Conservation (phyloP, 2,797 vertebrate genomes). For the Oreochromis grahami region DNA sequence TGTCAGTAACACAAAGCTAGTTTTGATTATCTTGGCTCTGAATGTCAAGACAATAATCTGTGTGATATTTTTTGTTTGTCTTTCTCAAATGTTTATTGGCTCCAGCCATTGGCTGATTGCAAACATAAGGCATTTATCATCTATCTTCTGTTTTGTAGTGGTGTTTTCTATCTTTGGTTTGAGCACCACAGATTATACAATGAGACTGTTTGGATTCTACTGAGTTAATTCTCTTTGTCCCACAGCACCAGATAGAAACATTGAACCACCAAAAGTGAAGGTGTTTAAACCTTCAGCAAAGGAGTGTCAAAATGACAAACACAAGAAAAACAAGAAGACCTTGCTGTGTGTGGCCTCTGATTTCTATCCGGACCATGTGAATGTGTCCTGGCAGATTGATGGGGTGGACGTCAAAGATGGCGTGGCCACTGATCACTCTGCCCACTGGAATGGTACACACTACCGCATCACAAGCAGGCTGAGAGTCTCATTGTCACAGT, state of each 20-base stretch:
- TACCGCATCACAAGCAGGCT: slow-evolving; percentile 63
- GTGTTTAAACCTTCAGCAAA: neutral
- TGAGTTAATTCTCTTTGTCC: neutral
- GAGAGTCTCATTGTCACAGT: neutral
- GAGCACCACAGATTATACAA: no score
- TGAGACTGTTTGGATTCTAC: neutral
- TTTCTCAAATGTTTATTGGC: no score
- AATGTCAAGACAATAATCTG: no score
- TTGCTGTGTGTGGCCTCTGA: slow-evolving; percentile 50
- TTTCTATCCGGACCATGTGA: slow-evolving; percentile 71
- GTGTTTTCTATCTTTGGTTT: no score
- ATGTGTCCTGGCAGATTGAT: slow-evolving; percentile 32
- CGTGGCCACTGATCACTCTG: slow-evolving; percentile 39
- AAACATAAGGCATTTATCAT: no score
- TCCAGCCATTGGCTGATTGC: no score
- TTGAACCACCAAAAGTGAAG: neutral
- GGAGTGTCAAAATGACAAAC: slow-evolving; percentile 11
- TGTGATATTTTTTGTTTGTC: no score
- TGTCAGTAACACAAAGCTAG: no score
- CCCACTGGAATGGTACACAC: neutral
- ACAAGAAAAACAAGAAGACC: slow-evolving; percentile 20
- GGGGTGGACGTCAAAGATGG: accelerated
- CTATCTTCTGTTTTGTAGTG: no score
- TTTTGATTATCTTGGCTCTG: no score
- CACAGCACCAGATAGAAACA: accelerated